Base-by-base conservation (phyloP, 2,113 vertebrate genomes). In the Sapajus apella region DNA sequence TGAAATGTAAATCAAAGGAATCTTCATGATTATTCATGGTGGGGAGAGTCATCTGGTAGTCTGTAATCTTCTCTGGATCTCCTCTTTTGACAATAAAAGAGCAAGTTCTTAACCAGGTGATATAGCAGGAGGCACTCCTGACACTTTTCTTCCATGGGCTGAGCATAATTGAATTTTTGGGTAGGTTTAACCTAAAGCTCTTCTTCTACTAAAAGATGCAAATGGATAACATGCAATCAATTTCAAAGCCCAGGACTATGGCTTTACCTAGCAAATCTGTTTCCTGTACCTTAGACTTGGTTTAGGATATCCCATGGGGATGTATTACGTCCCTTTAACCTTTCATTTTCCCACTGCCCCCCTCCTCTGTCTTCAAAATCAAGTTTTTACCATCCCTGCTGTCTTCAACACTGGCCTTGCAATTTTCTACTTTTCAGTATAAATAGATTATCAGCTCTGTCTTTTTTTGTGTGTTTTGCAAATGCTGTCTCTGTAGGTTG, bases 1-100 rank as follows among this genome's bases (percentile, higher is more conserved):
- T 66, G 40, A 82, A 96, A 94, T 58, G 52, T 56, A 82, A 27
- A 95, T 68, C 8, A 95, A 68, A 90, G 30, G 40, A 79, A 37
- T 55, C 83, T 95, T 73, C 27, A 66, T 20, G 35, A 18, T 58
- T 77, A 14, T 76, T 95, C 20, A 55, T 58, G 27, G 66, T 35
- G 30, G 35, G 40, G 23, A 94, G 50, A 58, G 18, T 50, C 6
- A 5, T 47, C 32, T 47, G 12, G 56, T 11, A 3, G 20, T 86
- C 64, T 43, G 21, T 64, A 43, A 35, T 76, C 43, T 68, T 95
- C 45, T 68, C 17, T 66, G 47, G 10, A 25, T 91, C 18, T 32
- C 9, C 14, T 72, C 12, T 89, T 14, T 89, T 27, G 20, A 6
- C n/a, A 73, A 90, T 37, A 27, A 47, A 14, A 64, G 43, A 17